Evolutionary conservation across 2,888 invertebrate genomes (phyloP), one percentile per base, ranked within the genome.

Genomic region (Autographa pulchrina): DNA sequence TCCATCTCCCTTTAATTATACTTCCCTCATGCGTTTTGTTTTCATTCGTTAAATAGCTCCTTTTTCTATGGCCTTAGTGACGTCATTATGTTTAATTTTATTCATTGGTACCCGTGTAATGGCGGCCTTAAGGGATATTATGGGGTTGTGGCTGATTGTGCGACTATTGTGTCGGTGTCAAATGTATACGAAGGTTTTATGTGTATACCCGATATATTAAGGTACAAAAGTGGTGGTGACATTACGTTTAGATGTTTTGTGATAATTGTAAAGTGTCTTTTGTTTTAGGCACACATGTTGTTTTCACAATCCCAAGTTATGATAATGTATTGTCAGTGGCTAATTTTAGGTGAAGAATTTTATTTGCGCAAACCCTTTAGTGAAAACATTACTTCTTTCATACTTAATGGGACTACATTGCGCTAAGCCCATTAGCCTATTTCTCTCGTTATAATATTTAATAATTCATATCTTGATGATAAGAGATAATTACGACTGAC

Each of bases 31-130:
- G 14, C 56, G 62, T 35, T 79, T 48, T 38, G 52, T 65, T 68
- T 60, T 68, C 60, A 65, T 71, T 60, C 72, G 62, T 65, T 68
- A 60, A 65, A 76, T 61, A 63, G 32, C 32, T 11, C 14, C 63
- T 65, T 65, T 71, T 63, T 68, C 58, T 65, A 31, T 56, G 52
- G 54, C 18, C 25, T 0, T 9, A 35, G 67, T 62, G 77, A 68
- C 35, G 62, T 65, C 65, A 80, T 77, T 77, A 68, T 43, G 62
- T 60, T 63, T 68, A 80, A 72, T 72, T 65, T 65, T 80, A 77
- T 80, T 80, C 72, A 68, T 71, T 77, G 38, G 60, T 56, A 68
- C 81, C 81, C 72, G 32, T 65, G 48, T 65, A 68, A 80, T 61
- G 67, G 38, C 14, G 11, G 4, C 41, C 56, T 25, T 52, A 16